Conservation (phyloP, 2,113 vertebrate species). For the Spilogale gracilis region DNA sequence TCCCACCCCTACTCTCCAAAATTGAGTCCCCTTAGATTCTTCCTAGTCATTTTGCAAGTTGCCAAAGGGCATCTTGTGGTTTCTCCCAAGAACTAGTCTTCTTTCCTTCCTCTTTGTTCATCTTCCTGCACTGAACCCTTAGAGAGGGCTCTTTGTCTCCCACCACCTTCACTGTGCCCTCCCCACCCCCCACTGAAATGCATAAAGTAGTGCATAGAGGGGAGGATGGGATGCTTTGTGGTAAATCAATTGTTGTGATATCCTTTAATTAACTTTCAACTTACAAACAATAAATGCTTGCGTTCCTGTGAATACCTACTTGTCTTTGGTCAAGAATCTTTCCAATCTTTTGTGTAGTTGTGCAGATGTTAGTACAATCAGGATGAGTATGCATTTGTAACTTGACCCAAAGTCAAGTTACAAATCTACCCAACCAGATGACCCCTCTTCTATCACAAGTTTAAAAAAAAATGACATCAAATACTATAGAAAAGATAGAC, state of each 20-base stretch:
- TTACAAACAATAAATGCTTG: neutral
- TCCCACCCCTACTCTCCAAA: neutral
- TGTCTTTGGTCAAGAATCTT: neutral
- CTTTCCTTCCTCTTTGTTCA: neutral
- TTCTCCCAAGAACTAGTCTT: neutral
- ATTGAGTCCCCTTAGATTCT: neutral
- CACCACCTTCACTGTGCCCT: neutral
- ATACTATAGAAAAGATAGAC: neutral
- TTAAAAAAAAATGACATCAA: neutral
- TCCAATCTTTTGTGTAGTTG: neutral
- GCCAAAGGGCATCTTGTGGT: neutral
- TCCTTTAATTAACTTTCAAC: neutral
- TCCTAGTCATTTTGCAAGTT: conserved; percentile 11
- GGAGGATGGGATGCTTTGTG: neutral
- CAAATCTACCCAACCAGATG: neutral
- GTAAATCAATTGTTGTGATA: neutral
- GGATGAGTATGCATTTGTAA: neutral
- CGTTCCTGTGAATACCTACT: neutral
- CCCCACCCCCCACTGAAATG: neutral
- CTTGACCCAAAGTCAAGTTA: neutral
- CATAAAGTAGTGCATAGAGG: neutral
- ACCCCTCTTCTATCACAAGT: neutral
- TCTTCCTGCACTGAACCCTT: neutral
- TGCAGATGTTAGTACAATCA: neutral
- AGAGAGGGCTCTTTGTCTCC: neutral